A percentile compares a stretch with the other conserved stretches of the same genome.
Evolutionary conservation across 2,797 vertebrate genomes (phyloP).

Genomic region (Gallinago stenura): DNA sequence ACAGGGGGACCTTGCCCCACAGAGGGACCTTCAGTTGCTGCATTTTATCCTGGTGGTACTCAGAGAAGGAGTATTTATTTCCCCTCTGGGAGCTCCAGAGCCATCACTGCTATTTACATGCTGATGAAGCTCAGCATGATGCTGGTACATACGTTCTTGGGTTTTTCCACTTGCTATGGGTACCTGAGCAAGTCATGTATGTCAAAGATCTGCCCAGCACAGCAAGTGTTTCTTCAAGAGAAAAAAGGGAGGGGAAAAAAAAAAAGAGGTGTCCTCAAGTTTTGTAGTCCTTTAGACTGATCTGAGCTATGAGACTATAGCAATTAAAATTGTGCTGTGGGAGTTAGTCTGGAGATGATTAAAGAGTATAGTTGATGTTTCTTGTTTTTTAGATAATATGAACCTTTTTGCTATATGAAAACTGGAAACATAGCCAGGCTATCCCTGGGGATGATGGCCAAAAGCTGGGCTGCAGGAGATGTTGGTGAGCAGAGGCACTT

Average conservation of each 20-base stretch:
- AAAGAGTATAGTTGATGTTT: background rate
- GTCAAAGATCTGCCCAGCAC: background rate
- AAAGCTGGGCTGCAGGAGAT: background rate
- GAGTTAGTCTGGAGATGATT: background rate
- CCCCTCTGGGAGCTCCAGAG: background rate
- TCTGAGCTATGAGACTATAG: background rate
- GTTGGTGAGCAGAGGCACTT: background rate
- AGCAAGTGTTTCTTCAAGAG: background rate
- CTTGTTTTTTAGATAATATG: fast-evolving
- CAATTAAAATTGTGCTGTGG: background rate
- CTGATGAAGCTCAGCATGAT: background rate
- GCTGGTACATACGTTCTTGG: background rate
- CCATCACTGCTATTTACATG: background rate
- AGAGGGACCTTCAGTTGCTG: fast-evolving
- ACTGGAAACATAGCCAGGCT: background rate
- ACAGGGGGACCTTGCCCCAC: fast-evolving
- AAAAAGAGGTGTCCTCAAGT: background rate
- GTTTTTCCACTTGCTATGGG: slow-evolving; percentile 12
- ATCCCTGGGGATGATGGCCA: background rate
- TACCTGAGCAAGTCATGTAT: background rate
- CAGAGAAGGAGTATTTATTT: background rate
- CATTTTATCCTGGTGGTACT: background rate
- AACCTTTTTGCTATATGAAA: background rate
- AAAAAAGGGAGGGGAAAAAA: background rate
- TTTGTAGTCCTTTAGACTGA: background rate